These are phyloP conservation scores for Nothocercus julius DNA, from an alignment of 2,113 vertebrate genomes.

Conservation along the genomic window DNA sequence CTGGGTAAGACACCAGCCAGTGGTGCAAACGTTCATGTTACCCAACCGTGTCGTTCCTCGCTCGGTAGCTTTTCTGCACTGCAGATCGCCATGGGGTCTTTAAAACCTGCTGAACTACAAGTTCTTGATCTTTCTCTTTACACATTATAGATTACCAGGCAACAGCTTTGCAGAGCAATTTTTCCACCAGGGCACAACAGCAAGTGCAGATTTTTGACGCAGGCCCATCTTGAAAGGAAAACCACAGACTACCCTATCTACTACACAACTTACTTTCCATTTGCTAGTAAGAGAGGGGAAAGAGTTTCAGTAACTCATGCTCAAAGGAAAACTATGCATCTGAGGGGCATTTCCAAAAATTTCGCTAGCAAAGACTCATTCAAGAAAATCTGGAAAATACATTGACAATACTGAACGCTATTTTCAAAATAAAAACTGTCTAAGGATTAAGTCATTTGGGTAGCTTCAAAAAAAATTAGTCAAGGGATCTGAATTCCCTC, in stretches of 20 bases:
- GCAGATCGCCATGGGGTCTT: background rate
- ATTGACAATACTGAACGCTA: accelerated
- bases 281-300: background rate
- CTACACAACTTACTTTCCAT: background rate
- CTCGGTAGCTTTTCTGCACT: background rate
- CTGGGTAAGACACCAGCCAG: background rate
- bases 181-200: background rate
- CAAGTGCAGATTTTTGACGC: background rate
- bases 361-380: background rate
- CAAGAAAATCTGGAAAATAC: background rate
- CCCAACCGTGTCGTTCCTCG: background rate
- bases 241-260: background rate
- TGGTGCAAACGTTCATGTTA: accelerated
- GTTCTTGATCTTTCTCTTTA: background rate
- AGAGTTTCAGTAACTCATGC: background rate
- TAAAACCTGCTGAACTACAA: background rate
- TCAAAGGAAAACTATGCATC: background rate
- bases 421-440: background rate
- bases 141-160: background rate
- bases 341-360: background rate
- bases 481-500: background rate
- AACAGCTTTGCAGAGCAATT: background rate
- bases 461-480: background rate
- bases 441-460: background rate
- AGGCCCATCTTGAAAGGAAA: background rate